Conservation (phyloP, 2,113 vertebrate genomes). For the Mus pahari region DNA sequence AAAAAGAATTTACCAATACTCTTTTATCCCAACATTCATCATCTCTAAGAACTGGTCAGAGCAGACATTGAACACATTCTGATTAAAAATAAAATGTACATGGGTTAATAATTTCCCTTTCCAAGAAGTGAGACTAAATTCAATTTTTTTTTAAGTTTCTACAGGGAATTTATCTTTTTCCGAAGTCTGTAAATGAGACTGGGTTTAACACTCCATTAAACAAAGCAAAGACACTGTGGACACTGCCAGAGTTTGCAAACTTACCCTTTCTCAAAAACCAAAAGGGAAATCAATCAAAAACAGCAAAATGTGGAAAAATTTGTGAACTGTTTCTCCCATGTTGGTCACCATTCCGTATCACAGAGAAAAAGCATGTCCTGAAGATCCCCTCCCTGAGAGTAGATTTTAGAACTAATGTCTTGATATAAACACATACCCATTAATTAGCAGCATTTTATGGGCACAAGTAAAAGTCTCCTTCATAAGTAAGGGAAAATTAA, state of each 20-base stretch:
- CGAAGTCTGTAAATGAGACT: constrained; percentile 50
- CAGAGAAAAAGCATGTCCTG: constrained; percentile 73
- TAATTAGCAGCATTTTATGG: constrained; percentile 60
- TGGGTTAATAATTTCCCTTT: constrained; percentile 32
- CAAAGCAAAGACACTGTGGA: background rate
- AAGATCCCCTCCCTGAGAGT: constrained; percentile 43
- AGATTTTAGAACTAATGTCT: constrained; percentile 68
- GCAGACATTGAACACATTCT: background rate
- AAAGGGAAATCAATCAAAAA: constrained; percentile 83
- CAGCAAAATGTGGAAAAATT: constrained; percentile 83
- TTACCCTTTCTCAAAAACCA: constrained; percentile 51
- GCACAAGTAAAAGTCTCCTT: constrained; percentile 34
- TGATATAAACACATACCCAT: constrained; percentile 72
- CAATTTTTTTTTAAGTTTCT: background rate
- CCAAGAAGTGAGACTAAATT: background rate
- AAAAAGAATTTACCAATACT: background rate
- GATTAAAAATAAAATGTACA: constrained; percentile 44
- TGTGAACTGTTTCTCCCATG: constrained; percentile 68
- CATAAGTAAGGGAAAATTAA: constrained; percentile 43
- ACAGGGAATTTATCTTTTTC: constrained; percentile 59
- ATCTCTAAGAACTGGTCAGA: background rate
- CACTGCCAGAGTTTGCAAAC: constrained; percentile 70
- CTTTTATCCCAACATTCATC: background rate
- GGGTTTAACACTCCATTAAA: constrained; percentile 65
- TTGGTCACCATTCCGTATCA: constrained; percentile 37